Conservation (phyloP, 2,888 invertebrate genomes). For the Diaphora mendica region DNA sequence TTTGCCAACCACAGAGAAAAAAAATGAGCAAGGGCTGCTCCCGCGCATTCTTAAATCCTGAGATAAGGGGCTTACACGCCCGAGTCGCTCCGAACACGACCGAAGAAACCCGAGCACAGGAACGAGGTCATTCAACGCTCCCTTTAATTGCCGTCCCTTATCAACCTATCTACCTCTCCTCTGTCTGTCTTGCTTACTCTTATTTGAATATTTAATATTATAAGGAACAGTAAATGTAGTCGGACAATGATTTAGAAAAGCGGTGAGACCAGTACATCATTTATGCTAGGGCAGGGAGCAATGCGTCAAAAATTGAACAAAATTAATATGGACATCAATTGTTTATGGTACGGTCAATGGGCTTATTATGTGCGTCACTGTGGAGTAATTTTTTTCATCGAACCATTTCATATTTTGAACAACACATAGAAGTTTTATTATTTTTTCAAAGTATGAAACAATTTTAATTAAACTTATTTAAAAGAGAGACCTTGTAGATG, state of each 20-base stretch:
- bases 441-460: neutral
- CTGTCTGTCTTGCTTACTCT: slow-evolving; percentile 62
- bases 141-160: slow-evolving; percentile 76
- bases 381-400: slow-evolving; percentile 38
- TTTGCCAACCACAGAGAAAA: slow-evolving; percentile 44
- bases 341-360: slow-evolving; percentile 59
- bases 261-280: slow-evolving; percentile 62
- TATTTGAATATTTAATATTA: slow-evolving; percentile 73
- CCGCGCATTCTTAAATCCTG: slow-evolving; percentile 72
- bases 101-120: slow-evolving; percentile 74
- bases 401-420: slow-evolving; percentile 34
- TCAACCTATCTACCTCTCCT: slow-evolving; percentile 58
- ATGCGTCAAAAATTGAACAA: slow-evolving; percentile 74
- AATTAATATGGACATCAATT: slow-evolving; percentile 74
- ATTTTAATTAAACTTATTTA: neutral
- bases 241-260: slow-evolving; percentile 75
- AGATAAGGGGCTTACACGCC: slow-evolving; percentile 71
- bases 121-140: slow-evolving; percentile 70
- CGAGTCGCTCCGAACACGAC: slow-evolving; percentile 67
- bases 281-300: slow-evolving; percentile 57
- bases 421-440: neutral
- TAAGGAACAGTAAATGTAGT: slow-evolving; percentile 67
- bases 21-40: slow-evolving; percentile 70
- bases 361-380: slow-evolving; percentile 52
- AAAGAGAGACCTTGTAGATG: neutral